These are phyloP conservation scores for Cephus nigrinus DNA, from an alignment of 2,888 invertebrate genomes.

Conservation along the genomic window DNA sequence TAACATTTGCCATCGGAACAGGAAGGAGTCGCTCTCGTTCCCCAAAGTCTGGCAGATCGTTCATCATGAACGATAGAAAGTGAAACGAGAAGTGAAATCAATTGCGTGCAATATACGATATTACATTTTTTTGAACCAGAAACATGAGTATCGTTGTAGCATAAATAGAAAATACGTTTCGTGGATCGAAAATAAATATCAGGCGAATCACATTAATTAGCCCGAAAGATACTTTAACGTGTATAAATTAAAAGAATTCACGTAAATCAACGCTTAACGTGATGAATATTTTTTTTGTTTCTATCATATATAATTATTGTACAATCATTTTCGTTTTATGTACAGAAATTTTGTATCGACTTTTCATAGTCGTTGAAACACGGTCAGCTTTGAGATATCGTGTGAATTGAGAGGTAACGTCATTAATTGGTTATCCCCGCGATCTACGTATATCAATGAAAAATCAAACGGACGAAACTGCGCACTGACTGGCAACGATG, in stretches of 20 bases:
- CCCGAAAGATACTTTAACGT: not conserved
- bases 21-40: not conserved
- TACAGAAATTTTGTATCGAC: not conserved
- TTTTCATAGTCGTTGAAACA: not conserved
- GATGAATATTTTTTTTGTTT: not conserved
- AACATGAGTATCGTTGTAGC: not conserved
- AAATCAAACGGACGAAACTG: not conserved
- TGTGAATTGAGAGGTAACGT: not conserved
- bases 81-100: not conserved
- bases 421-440: not conserved
- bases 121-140: not conserved
- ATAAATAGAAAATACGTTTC: not conserved
- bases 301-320: not conserved
- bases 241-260: not conserved
- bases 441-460: not conserved
- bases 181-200: not conserved
- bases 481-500: not conserved
- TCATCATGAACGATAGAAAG: not conserved
- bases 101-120: not conserved
- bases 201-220: not conserved
- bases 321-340: not conserved
- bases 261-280: not conserved
- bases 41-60: not conserved
- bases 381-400: not conserved
- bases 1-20: not conserved